These are phyloP conservation scores for Ophion obscuratus DNA, from an alignment of 2,888 invertebrate species.

Conservation along the genomic window DNA sequence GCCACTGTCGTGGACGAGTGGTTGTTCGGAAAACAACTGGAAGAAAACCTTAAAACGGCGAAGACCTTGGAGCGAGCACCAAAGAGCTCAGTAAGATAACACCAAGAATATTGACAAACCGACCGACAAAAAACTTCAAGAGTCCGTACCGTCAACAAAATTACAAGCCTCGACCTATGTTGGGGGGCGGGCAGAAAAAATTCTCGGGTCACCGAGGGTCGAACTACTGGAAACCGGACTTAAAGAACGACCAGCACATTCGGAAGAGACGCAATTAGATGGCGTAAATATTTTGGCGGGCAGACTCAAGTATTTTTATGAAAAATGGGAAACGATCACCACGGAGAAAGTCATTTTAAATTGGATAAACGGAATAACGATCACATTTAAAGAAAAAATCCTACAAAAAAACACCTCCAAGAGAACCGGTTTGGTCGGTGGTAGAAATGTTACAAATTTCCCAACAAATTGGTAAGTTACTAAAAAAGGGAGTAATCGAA, in stretches of 20 bases:
- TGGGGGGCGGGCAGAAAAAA: neutral
- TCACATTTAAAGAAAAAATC: slow-evolving; percentile 8
- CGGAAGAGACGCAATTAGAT: neutral
- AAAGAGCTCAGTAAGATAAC: neutral
- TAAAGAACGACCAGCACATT: neutral
- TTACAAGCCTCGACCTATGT: slow-evolving; percentile 38
- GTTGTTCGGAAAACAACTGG: slow-evolving; percentile 7
- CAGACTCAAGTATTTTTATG: slow-evolving; percentile 2
- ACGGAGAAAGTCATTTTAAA: slow-evolving; percentile 29
- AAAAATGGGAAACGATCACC: slow-evolving; percentile 35
- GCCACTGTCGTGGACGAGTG: slow-evolving; percentile 8
- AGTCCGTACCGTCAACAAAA: neutral
- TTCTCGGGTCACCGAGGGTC: neutral
- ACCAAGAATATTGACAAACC: slow-evolving; percentile 30
- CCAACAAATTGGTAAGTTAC: neutral
- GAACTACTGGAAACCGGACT: neutral
- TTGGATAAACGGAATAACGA: slow-evolving; percentile 36
- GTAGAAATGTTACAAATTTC: neutral
- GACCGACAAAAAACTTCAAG: neutral
- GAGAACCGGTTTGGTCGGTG: neutral
- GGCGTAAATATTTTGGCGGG: slow-evolving; percentile 48
- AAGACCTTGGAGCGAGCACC: slow-evolving; percentile 37
- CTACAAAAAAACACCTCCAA: neutral
- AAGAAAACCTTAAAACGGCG: slow-evolving; percentile 6
- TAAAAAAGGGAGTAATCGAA: slow-evolving; percentile 22